Percentiles rank a stretch among this genome's conserved stretches.
These are phyloP conservation scores for Paralichthys olivaceus DNA, from an alignment of 2,113 vertebrate genomes.

Conservation along the genomic window DNA sequence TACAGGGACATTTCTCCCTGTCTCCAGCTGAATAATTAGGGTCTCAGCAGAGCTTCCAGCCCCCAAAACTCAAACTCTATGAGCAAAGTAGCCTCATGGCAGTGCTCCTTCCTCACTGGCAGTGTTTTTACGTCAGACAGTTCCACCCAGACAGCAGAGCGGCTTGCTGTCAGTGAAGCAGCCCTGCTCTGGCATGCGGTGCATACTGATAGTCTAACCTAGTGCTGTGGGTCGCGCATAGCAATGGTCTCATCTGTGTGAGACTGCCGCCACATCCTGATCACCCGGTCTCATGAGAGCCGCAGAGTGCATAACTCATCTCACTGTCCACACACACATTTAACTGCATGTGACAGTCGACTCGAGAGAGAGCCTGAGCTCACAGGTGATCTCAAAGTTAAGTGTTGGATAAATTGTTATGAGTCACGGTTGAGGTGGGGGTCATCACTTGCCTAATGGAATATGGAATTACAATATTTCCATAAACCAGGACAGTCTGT, in stretches of 20 bases:
- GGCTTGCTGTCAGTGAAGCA: slow-evolving; percentile 48
- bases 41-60: slow-evolving; percentile 44
- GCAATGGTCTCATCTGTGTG: slow-evolving; percentile 50
- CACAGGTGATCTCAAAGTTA: slow-evolving; percentile 5
- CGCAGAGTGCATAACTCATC: slow-evolving; percentile 4
- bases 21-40: slow-evolving; percentile 46
- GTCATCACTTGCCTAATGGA: slow-evolving; percentile 1
- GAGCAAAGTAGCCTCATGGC: slow-evolving; percentile 39
- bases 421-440: slow-evolving; percentile 10
- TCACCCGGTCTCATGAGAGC: slow-evolving; percentile 27
- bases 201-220: slow-evolving; percentile 72
- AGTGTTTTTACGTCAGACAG: slow-evolving; percentile 55
- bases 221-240: slow-evolving; percentile 43
- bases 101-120: slow-evolving; percentile 25
- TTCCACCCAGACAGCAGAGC: slow-evolving; percentile 56
- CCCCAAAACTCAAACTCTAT: slow-evolving; percentile 8
- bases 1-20: slow-evolving; percentile 18
- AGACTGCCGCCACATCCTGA: slow-evolving; percentile 44
- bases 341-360: slow-evolving; percentile 19
- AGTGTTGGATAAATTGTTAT: slow-evolving; percentile 14
- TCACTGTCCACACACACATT: slow-evolving; percentile 6
- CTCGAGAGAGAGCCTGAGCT: neutral
- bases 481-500: too few relatives aligned
- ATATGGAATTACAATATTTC: neutral
- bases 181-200: slow-evolving; percentile 51